Evolutionary conservation across 1,140 invertebrate genomes (phyloP).

Genomic region (Cyclargus thomasi): DNA sequence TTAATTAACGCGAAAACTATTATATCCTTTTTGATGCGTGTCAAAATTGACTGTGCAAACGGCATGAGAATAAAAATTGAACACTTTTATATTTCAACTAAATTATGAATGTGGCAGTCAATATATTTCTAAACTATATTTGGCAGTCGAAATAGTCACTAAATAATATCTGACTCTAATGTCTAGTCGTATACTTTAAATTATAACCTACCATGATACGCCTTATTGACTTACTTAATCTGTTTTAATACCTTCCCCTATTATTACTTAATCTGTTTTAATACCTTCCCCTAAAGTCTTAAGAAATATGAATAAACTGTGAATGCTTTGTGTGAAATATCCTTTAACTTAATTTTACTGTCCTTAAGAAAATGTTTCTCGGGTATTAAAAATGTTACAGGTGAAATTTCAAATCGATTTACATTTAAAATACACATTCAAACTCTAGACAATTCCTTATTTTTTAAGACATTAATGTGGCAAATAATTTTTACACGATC

Average conservation of each 20-base stretch:
- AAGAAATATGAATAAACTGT: neutral
- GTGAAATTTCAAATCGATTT: neutral
- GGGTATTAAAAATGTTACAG: neutral
- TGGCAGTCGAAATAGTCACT: neutral
- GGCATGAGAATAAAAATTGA: too few species aligned
- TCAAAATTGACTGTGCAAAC: too few species aligned
- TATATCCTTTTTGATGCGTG: too few species aligned
- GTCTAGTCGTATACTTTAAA: neutral
- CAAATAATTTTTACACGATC: neutral
- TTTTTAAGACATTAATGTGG: slow-evolving; percentile 6
- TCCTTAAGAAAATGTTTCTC: neutral
- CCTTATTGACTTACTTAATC: too few species aligned
- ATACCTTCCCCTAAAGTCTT: neutral
- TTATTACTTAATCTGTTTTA: too few species aligned
- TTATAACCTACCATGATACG: neutral
- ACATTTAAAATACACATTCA: neutral
- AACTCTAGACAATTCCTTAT: slow-evolving; percentile 7
- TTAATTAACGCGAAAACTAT: too few species aligned
- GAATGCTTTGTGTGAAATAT: slow-evolving; percentile 12
- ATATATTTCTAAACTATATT: neutral
- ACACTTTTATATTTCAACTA: too few species aligned
- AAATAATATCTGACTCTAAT: neutral
- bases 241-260: too few species aligned
- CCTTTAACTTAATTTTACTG: neutral
- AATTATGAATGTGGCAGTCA: too few species aligned